Evolutionary conservation across 1,140 invertebrate species (phyloP), one percentile per base, ranked within the genome.

Genomic region (Homalodisca vitripennis): DNA sequence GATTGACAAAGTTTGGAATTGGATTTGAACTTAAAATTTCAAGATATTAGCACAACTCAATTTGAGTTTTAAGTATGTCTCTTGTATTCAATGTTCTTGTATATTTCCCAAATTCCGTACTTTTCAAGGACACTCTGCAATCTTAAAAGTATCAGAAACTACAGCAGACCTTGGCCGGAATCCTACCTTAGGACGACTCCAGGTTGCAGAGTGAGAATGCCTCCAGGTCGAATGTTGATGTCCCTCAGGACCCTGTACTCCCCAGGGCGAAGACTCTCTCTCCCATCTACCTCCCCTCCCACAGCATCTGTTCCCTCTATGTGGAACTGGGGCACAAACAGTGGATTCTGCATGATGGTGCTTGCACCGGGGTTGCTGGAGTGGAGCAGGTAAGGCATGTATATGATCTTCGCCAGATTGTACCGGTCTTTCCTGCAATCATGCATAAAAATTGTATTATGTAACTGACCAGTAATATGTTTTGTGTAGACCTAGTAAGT

Each of bases 231-330:
- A 2, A 98, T 88, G 76, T 94, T 97, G 34, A 98, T 96, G 77
- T 98, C 96, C 74, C 93, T 86, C 73, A 89, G 86, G 0, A 97
- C 94, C 1, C 87, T 85, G 77, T 98, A 98, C 71, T 92, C 92
- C 6, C 93, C 93, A 41, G 86, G 78, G 26, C 83, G 81, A 30
- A 96, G 80, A 74, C 86, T 87, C 81, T 96, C 91, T 71, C 88
- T 86, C 0, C 94, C 93, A 78, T 94, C 92, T 0, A 97, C 90
- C 82, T 95, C 93, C 46, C 94, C 93, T 1, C 95, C 93, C 34
- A 98, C 87, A 67, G 87, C 77, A 74, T 88, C 88, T 0, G 86
- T 85, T 32, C 84, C 86, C 0, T 85, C 84, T 1, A 82, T 80
- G 68, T 87, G 83, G 78, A 95, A 95, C 55, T 87, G 85, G 0